A percentile compares a stretch with the other conserved stretches of the same genome.
These are phyloP conservation scores for Semotilus atromaculatus DNA, from an alignment of 2,797 vertebrate genomes.

Conservation along the genomic window DNA sequence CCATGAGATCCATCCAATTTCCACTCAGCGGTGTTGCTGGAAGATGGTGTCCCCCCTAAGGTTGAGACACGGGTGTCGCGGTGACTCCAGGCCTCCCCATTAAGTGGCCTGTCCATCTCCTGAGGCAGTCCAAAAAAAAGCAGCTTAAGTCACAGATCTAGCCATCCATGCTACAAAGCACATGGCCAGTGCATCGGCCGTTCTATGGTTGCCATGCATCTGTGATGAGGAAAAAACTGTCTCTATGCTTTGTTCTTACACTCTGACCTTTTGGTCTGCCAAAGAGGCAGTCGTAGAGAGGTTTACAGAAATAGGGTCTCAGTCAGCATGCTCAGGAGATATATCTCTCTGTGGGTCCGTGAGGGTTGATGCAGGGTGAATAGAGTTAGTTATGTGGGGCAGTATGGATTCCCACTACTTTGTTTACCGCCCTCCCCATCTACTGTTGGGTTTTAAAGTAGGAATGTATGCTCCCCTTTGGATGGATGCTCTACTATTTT, in stretches of 20 bases:
- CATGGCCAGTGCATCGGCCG: too few species aligned
- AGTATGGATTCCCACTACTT: neutral
- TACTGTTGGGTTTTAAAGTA: neutral
- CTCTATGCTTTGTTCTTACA: neutral
- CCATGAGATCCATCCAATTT: neutral
- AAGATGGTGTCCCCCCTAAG: too few species aligned
- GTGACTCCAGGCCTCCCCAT: too few species aligned
- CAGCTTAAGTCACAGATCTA: too few species aligned
- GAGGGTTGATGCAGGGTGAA: neutral
- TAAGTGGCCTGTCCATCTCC: too few species aligned
- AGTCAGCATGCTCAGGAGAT: neutral
- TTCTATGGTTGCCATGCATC: too few species aligned
- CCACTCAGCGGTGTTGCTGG: too few species aligned
- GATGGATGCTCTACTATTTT: neutral
- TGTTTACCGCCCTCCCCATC: neutral
- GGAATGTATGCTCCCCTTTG: neutral
- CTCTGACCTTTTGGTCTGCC: neutral
- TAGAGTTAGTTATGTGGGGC: neutral
- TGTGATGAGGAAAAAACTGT: neutral
- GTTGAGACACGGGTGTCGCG: too few species aligned
- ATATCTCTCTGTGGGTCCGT: neutral
- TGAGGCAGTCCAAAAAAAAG: too few species aligned
- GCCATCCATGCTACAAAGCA: too few species aligned
- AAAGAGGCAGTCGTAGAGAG: neutral
- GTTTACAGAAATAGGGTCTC: too few species aligned